Evolutionary conservation across 2,888 invertebrate genomes (phyloP), one percentile per base, ranked within the genome.

Genomic region (Argynnis bischoffii): DNA sequence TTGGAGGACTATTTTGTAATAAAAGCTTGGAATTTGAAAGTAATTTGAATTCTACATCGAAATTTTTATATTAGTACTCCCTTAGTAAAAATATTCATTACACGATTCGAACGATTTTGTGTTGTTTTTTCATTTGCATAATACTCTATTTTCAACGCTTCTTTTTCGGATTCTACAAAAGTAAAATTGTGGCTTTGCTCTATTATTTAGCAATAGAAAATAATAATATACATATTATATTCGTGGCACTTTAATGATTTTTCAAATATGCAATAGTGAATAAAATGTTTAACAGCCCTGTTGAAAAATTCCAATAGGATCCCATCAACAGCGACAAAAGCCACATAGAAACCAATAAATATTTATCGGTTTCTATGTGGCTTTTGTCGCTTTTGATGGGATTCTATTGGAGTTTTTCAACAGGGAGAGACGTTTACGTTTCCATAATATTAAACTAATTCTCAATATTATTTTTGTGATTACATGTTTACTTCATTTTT

Each of bases 401-500:
- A n/a, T n/a, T n/a, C n/a, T n/a, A n/a, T n/a, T n/a, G n/a, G n/a
- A n/a, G n/a, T n/a, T n/a, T n/a, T n/a, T n/a, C n/a, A n/a, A n/a
- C n/a, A n/a, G n/a, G n/a, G n/a, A n/a, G n/a, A 41, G 8, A 11
- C 2, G 35, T 41, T 41, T 41, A 35, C 35, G 1, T 1, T 35
- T 35, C 35, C 35, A 35, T 8, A 35, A 6, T 35, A 35, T 35
- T 35, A 35, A 35, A 35, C 35, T 6, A 46, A 8, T 57, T 47
- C 18, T 59, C n/a, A 48, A 48, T 48, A n/a, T 26, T 47, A 47
- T 13, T 21, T 59, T 6, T 56, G 8, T 56, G 11, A 18, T 16
- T 50, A 47, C 47, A 55, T 14, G 18, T 65, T 53, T 59, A 47
- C 57, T 53, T 66, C n/a, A 47, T 31, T 59, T 66, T 55, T 57